A percentile compares a stretch with the other conserved stretches of the same genome.
These are phyloP conservation scores for Yponomeuta malinellus DNA, from an alignment of 2,888 invertebrate species.

Conservation along the genomic window DNA sequence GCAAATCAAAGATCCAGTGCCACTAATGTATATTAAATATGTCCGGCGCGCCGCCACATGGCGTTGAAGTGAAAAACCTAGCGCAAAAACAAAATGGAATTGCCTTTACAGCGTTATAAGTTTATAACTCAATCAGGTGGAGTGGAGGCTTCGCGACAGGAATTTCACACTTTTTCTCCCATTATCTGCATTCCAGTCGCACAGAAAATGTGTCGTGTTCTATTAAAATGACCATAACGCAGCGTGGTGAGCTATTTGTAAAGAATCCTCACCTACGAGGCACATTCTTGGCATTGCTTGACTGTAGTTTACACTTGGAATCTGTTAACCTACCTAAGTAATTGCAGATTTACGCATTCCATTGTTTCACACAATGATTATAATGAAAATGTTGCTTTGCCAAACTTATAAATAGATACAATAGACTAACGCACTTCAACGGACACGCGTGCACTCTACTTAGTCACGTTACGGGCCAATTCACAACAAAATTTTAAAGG, in stretches of 20 bases:
- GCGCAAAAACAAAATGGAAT: conserved; percentile 66
- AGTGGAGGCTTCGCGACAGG: conserved; percentile 44
- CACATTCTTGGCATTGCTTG: conserved; percentile 46
- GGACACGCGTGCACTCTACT: no score
- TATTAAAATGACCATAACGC: conserved; percentile 30
- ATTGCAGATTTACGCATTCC: no score
- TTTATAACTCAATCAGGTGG: conserved; percentile 72
- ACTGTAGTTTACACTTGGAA: conserved; percentile 11
- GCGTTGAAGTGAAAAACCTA: conserved; percentile 64
- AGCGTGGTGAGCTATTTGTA: conserved; percentile 31
- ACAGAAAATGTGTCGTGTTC: conserved; percentile 44
- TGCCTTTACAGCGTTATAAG: conserved; percentile 71
- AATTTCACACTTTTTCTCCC: conserved; percentile 68
- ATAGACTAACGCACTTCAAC: no score
- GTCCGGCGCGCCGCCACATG: conserved; percentile 33
- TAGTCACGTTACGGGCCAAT: no score
- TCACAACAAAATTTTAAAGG: no score
- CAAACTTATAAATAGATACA: no score
- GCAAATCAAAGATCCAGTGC: conserved; percentile 52
- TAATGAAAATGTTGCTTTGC: neutral
- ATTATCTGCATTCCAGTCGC: conserved; percentile 52
- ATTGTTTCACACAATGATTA: neutral
- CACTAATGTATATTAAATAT: conserved; percentile 70
- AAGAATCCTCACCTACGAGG: conserved; percentile 43
- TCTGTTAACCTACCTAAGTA: neutral